Evolutionary conservation across 2,113 vertebrate species (phyloP), one percentile per base, ranked within the genome.

Genomic region (Chunga burmeisteri): DNA sequence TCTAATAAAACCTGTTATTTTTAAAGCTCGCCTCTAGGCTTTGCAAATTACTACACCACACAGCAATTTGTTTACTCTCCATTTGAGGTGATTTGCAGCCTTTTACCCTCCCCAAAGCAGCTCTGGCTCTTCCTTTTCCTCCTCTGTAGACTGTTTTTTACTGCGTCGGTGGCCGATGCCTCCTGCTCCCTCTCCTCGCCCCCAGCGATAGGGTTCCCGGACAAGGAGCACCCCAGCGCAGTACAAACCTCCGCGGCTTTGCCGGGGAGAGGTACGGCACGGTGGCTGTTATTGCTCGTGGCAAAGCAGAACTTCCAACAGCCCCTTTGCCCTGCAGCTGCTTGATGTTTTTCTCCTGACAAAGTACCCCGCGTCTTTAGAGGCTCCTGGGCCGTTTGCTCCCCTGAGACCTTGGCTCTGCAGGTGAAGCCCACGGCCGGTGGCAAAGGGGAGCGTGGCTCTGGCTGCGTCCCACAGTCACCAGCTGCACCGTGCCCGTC

Each of bases 401-500:
- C 17, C 32, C 10, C 16, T 1, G 19, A 8, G 36, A 2, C 9
- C 3, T 0, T 0, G 8, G 6, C 47, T 62, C n/a, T 23, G 20
- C 34, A 5, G 13, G 53, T 19, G 59, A 40, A 7, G 38, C 29
- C 32, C 61, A 0, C 9, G 2, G 78, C 13, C 0, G 46, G 61
- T 2, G 3, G 22, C 47, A 5, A 2, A 38, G 56, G 32, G 1
- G 15, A 52, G 6, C 6, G 0, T 3, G 17, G 55, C 61, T 63
- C 38, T 34, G 1, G 1, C 16, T 9, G 0, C 5, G 0, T 6
- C 26, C 78, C 7, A 0, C 3, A 0, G 16, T 4, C 34, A 6
- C 27, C n/a, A 11, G 32, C 50, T 23, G 0, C 22, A 0, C 50
- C 2, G 4, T 25, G 67, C 59, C 56, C 34, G 59, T 50, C 40